Evolutionary conservation across 2,888 invertebrate species (phyloP).

Genomic region (Cephus rjabovi): DNA sequence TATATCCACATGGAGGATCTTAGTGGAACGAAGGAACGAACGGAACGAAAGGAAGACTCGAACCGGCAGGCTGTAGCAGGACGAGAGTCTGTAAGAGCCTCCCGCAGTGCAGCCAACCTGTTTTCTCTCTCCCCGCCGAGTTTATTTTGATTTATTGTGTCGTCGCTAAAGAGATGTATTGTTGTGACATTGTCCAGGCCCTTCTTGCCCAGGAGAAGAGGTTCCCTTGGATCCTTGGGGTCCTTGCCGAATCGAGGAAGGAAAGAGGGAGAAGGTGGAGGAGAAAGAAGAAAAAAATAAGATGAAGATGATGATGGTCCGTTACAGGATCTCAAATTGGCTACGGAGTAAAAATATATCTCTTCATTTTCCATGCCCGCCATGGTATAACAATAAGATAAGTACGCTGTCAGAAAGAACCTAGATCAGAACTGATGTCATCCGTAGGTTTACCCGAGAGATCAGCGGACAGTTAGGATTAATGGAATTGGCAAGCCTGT

Average conservation of each 20-base stretch:
- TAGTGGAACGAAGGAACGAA: no score
- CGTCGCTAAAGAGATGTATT: slow-evolving; percentile 60
- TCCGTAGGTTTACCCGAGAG: no score
- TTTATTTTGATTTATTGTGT: slow-evolving; percentile 62
- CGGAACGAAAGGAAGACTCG: background rate
- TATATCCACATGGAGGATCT: no score
- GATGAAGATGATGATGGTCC: slow-evolving; percentile 1
- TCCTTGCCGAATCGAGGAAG: background rate
- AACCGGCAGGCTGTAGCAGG: background rate
- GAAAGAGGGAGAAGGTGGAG: background rate
- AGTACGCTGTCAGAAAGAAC: no score
- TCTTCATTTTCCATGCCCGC: no score
- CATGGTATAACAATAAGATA: no score
- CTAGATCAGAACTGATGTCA: no score
- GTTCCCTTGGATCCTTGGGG: background rate
- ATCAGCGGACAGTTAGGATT: no score
- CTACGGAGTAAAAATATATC: no score
- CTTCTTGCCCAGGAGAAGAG: background rate
- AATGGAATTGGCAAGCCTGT: no score
- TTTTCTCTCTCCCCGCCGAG: slow-evolving; percentile 46
- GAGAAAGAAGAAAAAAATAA: background rate
- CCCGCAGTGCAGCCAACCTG: slow-evolving; percentile 58
- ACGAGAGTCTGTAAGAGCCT: slow-evolving; percentile 36
- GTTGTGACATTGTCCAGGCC: slow-evolving; percentile 51
- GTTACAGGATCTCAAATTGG: background rate